Conservation (phyloP, 2,888 invertebrate genomes). For the Hypolimnas misippus region DNA sequence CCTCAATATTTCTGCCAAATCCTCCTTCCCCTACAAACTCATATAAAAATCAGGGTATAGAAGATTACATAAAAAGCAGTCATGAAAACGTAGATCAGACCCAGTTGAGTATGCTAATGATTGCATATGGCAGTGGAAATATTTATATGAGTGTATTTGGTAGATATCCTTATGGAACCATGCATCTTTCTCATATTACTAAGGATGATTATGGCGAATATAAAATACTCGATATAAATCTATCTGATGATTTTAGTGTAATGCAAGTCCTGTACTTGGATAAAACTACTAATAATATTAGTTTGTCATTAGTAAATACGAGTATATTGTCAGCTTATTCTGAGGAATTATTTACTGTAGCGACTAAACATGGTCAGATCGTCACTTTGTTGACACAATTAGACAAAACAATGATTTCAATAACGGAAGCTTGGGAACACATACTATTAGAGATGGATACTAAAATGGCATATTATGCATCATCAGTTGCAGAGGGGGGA, state of each 20-base stretch:
- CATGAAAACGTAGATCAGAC: conserved; percentile 85
- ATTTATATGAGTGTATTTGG: conserved; percentile 92
- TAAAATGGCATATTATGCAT: conserved; percentile 94
- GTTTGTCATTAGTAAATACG: conserved; percentile 81
- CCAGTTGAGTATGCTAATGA: conserved; percentile 89
- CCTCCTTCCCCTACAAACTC: conserved; percentile 81
- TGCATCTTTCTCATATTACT: conserved; percentile 84
- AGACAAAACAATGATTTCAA: conserved; percentile 90
- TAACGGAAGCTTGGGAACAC: conserved; percentile 97
- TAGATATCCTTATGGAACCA: conserved; percentile 90
- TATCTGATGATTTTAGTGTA: conserved; percentile 88
- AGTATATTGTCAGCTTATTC: conserved; percentile 86
- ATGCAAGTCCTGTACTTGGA: conserved; percentile 86
- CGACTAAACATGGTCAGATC: conserved; percentile 90
- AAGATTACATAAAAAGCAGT: conserved; percentile 83
- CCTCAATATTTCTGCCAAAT: conserved; percentile 83
- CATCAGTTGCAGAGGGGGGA: conserved; percentile 90
- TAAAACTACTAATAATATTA: conserved; percentile 73
- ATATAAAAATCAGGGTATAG: conserved; percentile 77
- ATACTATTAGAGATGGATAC: conserved; percentile 97
- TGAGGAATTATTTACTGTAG: conserved; percentile 88
- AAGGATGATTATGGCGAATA: conserved; percentile 83
- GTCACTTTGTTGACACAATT: conserved; percentile 87
- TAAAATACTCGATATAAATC: conserved; percentile 85
- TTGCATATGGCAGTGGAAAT: conserved; percentile 90